phyloP scores from a whole-genome alignment of 2,888 invertebrate genomes.

The Acanthosoma haemorrhoidale region DNA sequence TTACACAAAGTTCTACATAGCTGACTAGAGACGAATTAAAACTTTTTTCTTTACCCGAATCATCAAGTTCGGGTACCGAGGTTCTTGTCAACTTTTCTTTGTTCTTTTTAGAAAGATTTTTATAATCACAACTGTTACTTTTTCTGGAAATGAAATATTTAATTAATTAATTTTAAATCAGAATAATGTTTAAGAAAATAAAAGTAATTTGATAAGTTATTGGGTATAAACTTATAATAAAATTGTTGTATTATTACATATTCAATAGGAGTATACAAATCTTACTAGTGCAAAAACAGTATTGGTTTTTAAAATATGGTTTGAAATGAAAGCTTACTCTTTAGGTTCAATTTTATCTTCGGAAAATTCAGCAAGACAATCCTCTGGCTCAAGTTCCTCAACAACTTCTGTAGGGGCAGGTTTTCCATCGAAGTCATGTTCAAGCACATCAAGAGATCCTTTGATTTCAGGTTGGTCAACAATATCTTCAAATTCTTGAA shows the following conservation, averaged over 20 bases:
- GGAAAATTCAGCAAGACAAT: not conserved
- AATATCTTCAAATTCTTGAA: not conserved
- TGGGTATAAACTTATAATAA: too few species aligned
- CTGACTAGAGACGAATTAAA: slow-evolving; percentile 57
- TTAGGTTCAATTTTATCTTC: not conserved
- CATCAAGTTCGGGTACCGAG: slow-evolving; percentile 47
- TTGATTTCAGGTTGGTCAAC: not conserved
- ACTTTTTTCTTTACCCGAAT: slow-evolving; percentile 51
- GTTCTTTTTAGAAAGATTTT: not conserved
- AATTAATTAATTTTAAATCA: too few species aligned
- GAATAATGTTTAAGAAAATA: too few species aligned
- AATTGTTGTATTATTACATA: too few species aligned
- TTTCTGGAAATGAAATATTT: not conserved
- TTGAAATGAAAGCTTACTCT: too few species aligned
- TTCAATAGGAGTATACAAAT: too few species aligned
- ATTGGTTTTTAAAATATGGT: too few species aligned
- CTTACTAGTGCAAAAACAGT: too few species aligned
- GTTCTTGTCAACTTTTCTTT: slow-evolving; percentile 41
- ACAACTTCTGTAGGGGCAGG: not conserved
- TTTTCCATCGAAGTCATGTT: not conserved
- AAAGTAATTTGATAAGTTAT: too few species aligned
- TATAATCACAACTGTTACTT: not conserved
- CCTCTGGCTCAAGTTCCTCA: not conserved
- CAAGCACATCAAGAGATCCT: not conserved
- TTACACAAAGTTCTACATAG: slow-evolving; percentile 61